Conservation (phyloP, 2,113 vertebrate species). For the Poeciliopsis occidentalis region DNA sequence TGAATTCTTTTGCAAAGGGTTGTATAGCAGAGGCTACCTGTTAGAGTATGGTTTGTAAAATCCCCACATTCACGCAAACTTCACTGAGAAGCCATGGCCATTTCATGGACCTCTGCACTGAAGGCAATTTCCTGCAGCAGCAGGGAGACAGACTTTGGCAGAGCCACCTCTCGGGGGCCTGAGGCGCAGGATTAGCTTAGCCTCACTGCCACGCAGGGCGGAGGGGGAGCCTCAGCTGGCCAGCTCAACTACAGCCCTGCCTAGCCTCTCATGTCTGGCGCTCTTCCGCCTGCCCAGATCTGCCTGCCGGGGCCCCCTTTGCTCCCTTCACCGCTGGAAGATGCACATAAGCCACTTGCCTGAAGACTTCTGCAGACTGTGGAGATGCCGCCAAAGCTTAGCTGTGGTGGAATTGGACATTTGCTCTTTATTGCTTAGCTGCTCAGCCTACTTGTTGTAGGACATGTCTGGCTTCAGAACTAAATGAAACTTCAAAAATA, state of each 20-base stretch:
- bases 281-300: slow-evolving; percentile 43
- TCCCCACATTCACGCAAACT: slow-evolving; percentile 30
- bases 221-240: slow-evolving; percentile 71
- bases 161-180: slow-evolving; percentile 69
- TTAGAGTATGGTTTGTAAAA: slow-evolving; percentile 37
- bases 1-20: background rate
- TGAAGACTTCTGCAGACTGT: slow-evolving; percentile 37
- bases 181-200: slow-evolving; percentile 78
- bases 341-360: slow-evolving; percentile 49
- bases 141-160: slow-evolving; percentile 77
- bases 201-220: slow-evolving; percentile 68
- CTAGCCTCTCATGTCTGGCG: slow-evolving; percentile 64
- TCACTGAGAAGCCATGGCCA: slow-evolving; percentile 46
- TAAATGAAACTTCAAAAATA: background rate
- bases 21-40: slow-evolving; percentile 44
- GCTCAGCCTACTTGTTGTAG: slow-evolving; percentile 34
- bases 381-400: slow-evolving; percentile 37
- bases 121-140: slow-evolving; percentile 83
- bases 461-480: slow-evolving; percentile 3
- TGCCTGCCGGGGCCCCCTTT: slow-evolving; percentile 43
- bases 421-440: slow-evolving; percentile 1
- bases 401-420: slow-evolving; percentile 49
- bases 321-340: slow-evolving; percentile 49
- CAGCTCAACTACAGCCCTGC: slow-evolving; percentile 53
- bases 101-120: slow-evolving; percentile 75